Evolutionary conservation across 2,113 vertebrate species (phyloP).

Genomic region (Leptobrachium leishanense): DNA sequence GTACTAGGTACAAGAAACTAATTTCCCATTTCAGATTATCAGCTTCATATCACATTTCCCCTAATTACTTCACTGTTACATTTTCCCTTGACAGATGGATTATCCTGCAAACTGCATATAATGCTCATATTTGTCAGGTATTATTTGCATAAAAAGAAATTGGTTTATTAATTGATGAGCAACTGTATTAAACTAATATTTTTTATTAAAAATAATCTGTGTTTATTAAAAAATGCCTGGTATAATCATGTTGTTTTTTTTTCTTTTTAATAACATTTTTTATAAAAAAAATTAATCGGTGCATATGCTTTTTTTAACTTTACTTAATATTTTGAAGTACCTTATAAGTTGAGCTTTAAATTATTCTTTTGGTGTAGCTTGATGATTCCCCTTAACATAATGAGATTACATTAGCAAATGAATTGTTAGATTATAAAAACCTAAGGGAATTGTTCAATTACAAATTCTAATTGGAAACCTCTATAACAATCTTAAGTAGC

Average conservation of each 20-base stretch:
- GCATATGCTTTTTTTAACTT: neutral
- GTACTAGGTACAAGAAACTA: no score
- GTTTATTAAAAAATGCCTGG: neutral
- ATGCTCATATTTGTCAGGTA: no score
- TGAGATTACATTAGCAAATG: conserved; percentile 36
- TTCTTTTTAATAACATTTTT: neutral
- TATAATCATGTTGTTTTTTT: neutral
- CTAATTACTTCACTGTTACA: no score
- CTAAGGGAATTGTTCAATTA: conserved; percentile 43
- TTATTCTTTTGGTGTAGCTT: conserved; percentile 18
- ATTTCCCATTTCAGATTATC: no score
- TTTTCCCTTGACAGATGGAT: no score
- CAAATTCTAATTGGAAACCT: conserved; percentile 46
- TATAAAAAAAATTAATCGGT: no score
- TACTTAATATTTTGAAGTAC: neutral
- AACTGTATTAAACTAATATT: neutral
- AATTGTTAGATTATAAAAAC: conserved; percentile 46
- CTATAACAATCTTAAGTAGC: conserved; percentile 41
- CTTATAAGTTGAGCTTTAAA: conserved; percentile 6
- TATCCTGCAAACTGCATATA: no score
- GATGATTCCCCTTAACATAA: conserved; percentile 26
- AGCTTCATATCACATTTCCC: no score
- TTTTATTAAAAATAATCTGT: neutral
- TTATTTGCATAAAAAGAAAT: no score
- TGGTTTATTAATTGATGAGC: no score